Base-by-base conservation (phyloP, 2,113 vertebrate species). In the Heterochromis multidens region DNA sequence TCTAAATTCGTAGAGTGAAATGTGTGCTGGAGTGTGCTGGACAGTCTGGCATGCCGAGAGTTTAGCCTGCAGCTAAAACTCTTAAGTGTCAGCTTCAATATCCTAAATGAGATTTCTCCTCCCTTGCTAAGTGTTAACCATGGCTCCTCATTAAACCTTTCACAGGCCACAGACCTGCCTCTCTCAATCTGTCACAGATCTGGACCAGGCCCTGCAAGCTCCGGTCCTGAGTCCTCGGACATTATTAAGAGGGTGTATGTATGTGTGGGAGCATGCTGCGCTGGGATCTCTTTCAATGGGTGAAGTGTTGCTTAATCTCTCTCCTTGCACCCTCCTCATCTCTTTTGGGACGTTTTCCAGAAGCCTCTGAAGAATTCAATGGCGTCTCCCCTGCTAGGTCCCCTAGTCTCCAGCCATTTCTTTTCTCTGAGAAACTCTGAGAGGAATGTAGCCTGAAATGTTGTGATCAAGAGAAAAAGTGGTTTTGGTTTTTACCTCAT, bases 381-480 rank as follows among this genome's bases (percentile, higher is more conserved):
- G 58, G 86, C 7, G 43, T 79, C 85, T 60, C 85, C 87, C 93
- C 92, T 43, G 85, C 90, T 85, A 89, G 21, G 91, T 91, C 79
- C 74, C 80, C 0, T 23, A 17, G 70, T 70, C 74, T 87, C 52
- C 58, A 27, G 85, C 63, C n/a, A 52, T 23, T 84, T 43, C 37
- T 83, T 77, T 77, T 88, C 81, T 86, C 82, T n/a, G 81, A 90
- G 87, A 88, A 91, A 90, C 84, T 70, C 1, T 72, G 46, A 1
- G 31, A 84, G 89, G 89, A 92, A 93, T 91, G 91, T 19, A 1
- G 70, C 62, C 77, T 54, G 31, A 21, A 10, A 59, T 84, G 80
- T 58, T 80, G 43, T 67, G 77, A 82, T 79, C 82, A 37, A 46
- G 72, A 40, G 37, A 11, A 72, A 80, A 27, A 59, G 8, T 16